These are phyloP conservation scores for Ophioderma brevispina DNA, from an alignment of 35 echinoderm and acorn worm species.

Conservation along the genomic window DNA sequence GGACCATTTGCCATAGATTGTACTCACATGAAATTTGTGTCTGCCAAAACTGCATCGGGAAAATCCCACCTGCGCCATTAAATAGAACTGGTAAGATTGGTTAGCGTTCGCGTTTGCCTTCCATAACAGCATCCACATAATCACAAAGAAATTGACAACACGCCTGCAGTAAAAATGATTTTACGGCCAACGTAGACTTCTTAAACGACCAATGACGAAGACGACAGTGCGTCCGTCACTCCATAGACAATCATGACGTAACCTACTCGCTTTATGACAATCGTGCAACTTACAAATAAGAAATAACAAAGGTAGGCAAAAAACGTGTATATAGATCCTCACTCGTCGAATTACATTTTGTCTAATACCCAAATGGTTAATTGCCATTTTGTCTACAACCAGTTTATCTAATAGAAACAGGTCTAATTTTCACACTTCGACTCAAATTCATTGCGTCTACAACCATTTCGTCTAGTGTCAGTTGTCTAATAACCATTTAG, in stretches of 20 bases:
- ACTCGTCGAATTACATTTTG: too few relatives aligned
- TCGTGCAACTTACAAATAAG: constrained; percentile 73
- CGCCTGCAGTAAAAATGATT: constrained; percentile 54
- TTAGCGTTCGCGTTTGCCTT: neutral
- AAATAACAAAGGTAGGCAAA: too few relatives aligned
- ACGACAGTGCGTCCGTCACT: constrained; percentile 57
- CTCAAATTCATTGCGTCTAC: too few relatives aligned
- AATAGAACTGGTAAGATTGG: constrained; percentile 36
- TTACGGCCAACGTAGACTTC: constrained; percentile 72
- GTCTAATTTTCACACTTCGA: too few relatives aligned
- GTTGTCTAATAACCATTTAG: too few relatives aligned
- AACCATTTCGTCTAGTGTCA: too few relatives aligned
- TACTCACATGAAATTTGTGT: constrained; percentile 83
- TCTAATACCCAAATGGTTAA: too few relatives aligned
- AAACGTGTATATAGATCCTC: too few relatives aligned
- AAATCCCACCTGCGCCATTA: constrained; percentile 75
- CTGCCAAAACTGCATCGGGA: constrained; percentile 83
- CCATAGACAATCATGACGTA: constrained; percentile 82
- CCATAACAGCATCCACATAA: constrained; percentile 25
- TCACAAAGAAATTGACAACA: constrained; percentile 48
- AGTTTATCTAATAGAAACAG: too few relatives aligned
- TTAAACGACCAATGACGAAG: constrained; percentile 53
- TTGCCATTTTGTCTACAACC: too few relatives aligned
- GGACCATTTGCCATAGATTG: too few relatives aligned
- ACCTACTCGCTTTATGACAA: constrained; percentile 50